Conservation (phyloP, 2,797 vertebrate genomes). For the Sebastes taczanowskii region DNA sequence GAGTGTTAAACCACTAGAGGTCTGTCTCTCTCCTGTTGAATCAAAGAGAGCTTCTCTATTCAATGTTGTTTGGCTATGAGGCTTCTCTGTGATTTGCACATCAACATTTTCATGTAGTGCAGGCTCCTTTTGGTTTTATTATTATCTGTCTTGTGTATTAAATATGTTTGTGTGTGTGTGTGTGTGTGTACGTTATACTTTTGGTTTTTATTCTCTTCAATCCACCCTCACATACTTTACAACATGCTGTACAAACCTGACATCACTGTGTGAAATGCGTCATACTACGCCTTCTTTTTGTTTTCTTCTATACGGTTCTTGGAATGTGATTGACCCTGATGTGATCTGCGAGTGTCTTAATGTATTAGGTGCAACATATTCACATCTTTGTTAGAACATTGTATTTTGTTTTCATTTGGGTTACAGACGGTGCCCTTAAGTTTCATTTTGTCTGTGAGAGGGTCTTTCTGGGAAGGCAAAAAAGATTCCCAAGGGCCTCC, state of each 20-base stretch:
- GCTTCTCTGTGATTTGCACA: background rate
- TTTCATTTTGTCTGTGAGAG: background rate
- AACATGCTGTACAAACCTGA: background rate
- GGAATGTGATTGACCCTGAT: background rate
- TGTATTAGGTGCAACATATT: background rate
- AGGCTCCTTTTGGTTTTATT: background rate
- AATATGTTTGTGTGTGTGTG: background rate
- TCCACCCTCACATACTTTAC: background rate
- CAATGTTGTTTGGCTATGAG: background rate
- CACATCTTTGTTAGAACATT: background rate
- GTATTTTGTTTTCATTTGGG: background rate
- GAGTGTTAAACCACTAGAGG: conserved; percentile 56
- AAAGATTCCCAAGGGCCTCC: background rate
- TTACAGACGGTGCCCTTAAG: background rate
- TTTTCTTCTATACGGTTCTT: background rate
- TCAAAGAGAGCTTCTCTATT: background rate
- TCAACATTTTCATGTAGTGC: background rate
- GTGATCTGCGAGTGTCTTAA: background rate
- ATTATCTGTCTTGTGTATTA: background rate
- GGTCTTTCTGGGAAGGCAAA: background rate
- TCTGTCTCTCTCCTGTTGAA: conserved; percentile 1
- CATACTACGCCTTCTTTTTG: no score
- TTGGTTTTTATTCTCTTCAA: background rate
- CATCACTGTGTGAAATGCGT: background rate
- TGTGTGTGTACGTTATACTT: background rate